Base-by-base conservation (phyloP, 2,797 vertebrate genomes). In the Acrocephalus scirpaceus region DNA sequence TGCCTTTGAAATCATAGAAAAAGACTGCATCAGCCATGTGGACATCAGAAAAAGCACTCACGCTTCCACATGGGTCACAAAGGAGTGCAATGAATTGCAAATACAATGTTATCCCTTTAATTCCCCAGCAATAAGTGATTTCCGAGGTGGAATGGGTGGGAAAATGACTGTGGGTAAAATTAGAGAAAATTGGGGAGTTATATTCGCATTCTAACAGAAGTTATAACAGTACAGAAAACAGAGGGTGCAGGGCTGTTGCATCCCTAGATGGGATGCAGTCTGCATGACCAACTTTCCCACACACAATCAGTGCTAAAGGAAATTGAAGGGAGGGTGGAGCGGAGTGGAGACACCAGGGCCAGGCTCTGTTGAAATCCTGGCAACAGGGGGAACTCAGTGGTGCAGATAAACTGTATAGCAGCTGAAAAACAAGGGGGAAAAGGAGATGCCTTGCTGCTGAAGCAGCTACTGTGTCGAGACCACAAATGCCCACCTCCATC, bases 381-480 rank as follows among this genome's bases (percentile, higher is more conserved):
- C 8, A 14, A n/a, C n/a, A 47, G 27, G 5, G 8, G 2, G 4
- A 44, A 7, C 10, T 40, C 25, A 9, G 34, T 13, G 30, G 5
- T 27, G 36, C 42, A 42, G 26, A 29, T 36, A 42, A 75, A 27
- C 16, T 16, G 20, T 5, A 25, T 3, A 21, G 48, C 26, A 62
- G 32, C 42, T 69, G 32, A n/a, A 27, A 67, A 17, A 3, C 13
- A 12, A 56, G 30, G 22, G 20, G 23, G 1, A 17, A 54, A n/a
- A 29, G 8, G 18, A 22, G 22, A 29, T 54, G 26, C 27, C 15
- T 48, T 27, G 18, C 54, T 81, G 26, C 16, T 42, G 48, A 48
- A 14, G 16, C 27, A n/a, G 27, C 6, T 29, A 0, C 19, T 2
- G 5, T 16, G 14, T 14, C 0, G 0, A 23, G 36, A 19, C 25